Percentiles rank a stretch among this genome's conserved stretches.
Evolutionary conservation across 2,113 vertebrate species (phyloP).

Genomic region (Tupaia tana): DNA sequence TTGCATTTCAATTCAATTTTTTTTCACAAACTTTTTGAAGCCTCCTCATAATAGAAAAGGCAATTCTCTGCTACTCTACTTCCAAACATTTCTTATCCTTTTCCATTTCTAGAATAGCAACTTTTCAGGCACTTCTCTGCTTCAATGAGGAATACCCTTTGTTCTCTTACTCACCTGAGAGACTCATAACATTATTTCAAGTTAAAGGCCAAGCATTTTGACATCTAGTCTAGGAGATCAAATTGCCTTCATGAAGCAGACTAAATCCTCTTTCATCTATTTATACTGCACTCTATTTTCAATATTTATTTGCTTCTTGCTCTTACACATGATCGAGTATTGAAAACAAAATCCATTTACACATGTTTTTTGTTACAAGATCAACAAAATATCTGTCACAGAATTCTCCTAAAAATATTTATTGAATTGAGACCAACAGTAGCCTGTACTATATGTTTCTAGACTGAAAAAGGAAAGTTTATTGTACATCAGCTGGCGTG

Average conservation of each 20-base stretch:
- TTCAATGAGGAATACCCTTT: not conserved
- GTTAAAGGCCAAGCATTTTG: not conserved
- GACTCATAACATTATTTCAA: not conserved
- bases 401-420: slow-evolving; percentile 26
- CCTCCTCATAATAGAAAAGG: no score
- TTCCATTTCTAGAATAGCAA: not conserved
- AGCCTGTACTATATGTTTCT: not conserved
- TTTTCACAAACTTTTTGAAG: no score
- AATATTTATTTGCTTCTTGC: not conserved
- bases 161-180: not conserved
- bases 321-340: not conserved
- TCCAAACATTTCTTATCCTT: not conserved
- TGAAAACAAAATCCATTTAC: not conserved
- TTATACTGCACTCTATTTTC: not conserved
- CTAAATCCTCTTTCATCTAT: not conserved
- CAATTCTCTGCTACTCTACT: not conserved
- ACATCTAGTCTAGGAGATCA: not conserved
- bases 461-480: not conserved
- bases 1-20: no score
- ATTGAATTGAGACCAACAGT: not conserved
- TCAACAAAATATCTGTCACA: slow-evolving; percentile 8
- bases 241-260: not conserved
- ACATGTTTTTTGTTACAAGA: not conserved
- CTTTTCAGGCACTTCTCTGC: not conserved
- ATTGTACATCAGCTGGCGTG: not conserved